Base-by-base conservation (phyloP, 2,113 vertebrate genomes). In the Martes martes region DNA sequence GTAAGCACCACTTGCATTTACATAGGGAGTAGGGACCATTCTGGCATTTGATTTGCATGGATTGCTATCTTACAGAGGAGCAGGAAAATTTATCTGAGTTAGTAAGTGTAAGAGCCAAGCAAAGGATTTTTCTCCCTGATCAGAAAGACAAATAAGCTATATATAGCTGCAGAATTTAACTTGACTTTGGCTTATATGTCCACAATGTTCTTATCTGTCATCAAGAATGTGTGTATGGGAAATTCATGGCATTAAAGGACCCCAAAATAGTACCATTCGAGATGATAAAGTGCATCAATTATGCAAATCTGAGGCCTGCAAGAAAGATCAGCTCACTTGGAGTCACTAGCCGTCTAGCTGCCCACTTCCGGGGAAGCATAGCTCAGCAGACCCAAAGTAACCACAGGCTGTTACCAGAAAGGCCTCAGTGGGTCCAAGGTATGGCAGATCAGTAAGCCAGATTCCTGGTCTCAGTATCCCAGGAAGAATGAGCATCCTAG, bases 201-300 rank as follows among this genome's bases (percentile, higher is more conserved):
- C 76, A 96, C 95, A 90, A 95, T 61, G 76, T 65, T 89, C 81
- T 96, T 96, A 97, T 96, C 96, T 74, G 45, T 55, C 92, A 96
- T 84, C 96, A 82, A 95, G 92, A 89, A 97, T 97, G 94, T 83
- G 52, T 31, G 57, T 55, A 61, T 95, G 65, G 59, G 96, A 98
- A 96, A 97, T 39, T 45, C 80, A 55, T 14, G 57, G 80, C 86
- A 96, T 92, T 73, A 93, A 94, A 96, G 85, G 80, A 90, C 90
- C 84, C 83, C 65, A 91, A 94, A 98, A 97, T 88, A 97, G 91
- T 63, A 89, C 33, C 52, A 31, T 82, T 92, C 52, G 81, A 80
- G 84, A 96, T 45, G 81, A 95, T 26, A 67, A 96, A 95, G 1
- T 24, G 69, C 67, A 80, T 55, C 73, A 87, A 50, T 88, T 76